Percentiles rank a stretch among this genome's conserved stretches.
phyloP scores from a whole-genome alignment of 1,140 invertebrate species.

The Calycopis cecrops region DNA sequence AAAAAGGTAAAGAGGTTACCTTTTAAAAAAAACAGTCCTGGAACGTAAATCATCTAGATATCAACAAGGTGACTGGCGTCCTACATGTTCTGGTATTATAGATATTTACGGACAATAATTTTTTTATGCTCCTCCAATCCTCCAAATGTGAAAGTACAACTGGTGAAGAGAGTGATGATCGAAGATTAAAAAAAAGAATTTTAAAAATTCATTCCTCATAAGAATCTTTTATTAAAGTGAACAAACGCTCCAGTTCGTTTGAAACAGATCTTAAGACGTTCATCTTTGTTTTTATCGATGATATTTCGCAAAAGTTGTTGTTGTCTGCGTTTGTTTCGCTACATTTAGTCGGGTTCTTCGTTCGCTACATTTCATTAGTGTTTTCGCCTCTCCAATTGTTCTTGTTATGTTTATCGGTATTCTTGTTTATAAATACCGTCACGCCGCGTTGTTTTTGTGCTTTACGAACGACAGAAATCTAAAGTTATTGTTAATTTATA shows the following conservation, averaged over 20 bases:
- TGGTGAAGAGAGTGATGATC: no score
- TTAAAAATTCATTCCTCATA: no score
- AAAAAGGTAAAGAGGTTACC: no score
- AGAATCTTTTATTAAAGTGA: slow-evolving; percentile 26
- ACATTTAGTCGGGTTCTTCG: slow-evolving; percentile 47
- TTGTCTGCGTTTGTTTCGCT: slow-evolving; percentile 49
- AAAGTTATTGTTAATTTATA: background rate
- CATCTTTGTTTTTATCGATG: slow-evolving; percentile 44
- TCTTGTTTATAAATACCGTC: slow-evolving; percentile 11
- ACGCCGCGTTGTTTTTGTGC: slow-evolving; percentile 41
- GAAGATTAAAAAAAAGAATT: no score
- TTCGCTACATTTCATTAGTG: slow-evolving; percentile 62
- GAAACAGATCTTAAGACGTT: slow-evolving; percentile 34
- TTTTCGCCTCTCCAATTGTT: slow-evolving; percentile 39
- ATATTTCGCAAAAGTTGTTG: slow-evolving; percentile 39
- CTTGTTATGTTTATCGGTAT: slow-evolving; percentile 50
- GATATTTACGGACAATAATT: no score
- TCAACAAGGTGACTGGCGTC: no score
- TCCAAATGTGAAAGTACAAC: no score
- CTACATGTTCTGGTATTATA: no score
- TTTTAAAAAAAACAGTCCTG: no score
- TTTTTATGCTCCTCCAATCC: no score
- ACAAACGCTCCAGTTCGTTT: slow-evolving; percentile 30
- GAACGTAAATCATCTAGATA: no score
- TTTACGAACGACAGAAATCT: slow-evolving; percentile 35